These are phyloP conservation scores for Eristalinus sepulchralis DNA, from an alignment of 2,888 invertebrate genomes.

Conservation along the genomic window DNA sequence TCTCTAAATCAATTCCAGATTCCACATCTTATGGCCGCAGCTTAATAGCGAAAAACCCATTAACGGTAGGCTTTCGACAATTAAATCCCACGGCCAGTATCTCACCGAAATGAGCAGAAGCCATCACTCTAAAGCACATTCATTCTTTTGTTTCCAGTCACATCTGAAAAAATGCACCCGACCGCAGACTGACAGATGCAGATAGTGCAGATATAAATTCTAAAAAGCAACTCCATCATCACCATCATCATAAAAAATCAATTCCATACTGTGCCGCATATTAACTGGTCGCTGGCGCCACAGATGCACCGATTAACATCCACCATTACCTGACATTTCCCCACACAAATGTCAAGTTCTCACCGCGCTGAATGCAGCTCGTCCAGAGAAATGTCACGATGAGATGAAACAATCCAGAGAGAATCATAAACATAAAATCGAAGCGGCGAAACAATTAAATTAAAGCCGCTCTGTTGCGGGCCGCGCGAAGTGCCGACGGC, in stretches of 20 bases:
- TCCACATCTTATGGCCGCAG: neutral
- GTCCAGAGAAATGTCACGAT: conserved; percentile 1
- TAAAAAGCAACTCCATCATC: neutral
- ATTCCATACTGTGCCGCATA: neutral
- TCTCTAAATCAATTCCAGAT: neutral
- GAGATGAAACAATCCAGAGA: conserved; percentile 32
- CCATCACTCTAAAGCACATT: neutral
- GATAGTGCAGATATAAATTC: neutral
- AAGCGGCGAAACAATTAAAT: conserved; percentile 24
- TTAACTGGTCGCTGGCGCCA: neutral
- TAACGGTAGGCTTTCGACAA: neutral
- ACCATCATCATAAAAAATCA: neutral
- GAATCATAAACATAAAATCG: conserved; percentile 11
- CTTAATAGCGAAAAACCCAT: neutral
- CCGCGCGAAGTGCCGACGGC: conserved; percentile 36
- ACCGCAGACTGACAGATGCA: neutral
- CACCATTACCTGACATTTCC: conserved; percentile 8
- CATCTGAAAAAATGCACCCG: neutral
- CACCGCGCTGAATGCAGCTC: neutral
- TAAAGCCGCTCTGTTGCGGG: neutral
- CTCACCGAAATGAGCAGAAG: neutral
- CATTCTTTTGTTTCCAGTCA: neutral
- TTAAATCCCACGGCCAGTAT: neutral
- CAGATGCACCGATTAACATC: neutral
- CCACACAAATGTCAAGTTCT: conserved; percentile 25